Conservation (phyloP, 2,797 vertebrate genomes). For the Fratercula arctica region DNA sequence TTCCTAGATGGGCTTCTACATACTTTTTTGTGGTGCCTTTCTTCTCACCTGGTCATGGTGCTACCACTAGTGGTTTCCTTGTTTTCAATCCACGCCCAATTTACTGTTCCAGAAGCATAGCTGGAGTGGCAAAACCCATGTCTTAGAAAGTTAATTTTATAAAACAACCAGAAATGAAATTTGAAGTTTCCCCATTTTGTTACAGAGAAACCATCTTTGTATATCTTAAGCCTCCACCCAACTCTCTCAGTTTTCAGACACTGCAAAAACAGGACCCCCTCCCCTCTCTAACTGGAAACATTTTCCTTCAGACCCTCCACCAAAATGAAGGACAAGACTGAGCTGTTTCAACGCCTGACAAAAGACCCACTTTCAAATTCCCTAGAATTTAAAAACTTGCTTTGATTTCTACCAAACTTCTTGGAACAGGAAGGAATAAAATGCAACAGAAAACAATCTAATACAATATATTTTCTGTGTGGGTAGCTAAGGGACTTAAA, state of each 20-base stretch:
- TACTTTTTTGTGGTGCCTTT: not conserved
- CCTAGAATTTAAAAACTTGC: not conserved
- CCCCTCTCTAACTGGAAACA: not conserved
- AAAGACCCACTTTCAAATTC: not conserved
- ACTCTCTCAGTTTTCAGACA: not conserved
- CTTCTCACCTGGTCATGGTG: not conserved
- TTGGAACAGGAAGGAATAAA: slow-evolving; percentile 1
- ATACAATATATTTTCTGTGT: slow-evolving; percentile 22
- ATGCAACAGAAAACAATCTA: slow-evolving; percentile 17
- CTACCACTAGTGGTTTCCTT: not conserved
- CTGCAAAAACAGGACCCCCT: not conserved
- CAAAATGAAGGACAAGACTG: not conserved
- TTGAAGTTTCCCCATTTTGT: not conserved
- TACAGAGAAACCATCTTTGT: not conserved
- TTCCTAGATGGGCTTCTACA: not conserved
- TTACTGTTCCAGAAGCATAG: not conserved
- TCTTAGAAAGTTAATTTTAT: not conserved
- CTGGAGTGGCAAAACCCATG: not conserved
- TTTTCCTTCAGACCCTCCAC: not conserved
- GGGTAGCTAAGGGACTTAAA: slow-evolving; percentile 41
- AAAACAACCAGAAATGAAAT: not conserved
- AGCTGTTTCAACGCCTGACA: not conserved
- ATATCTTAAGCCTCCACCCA: not conserved
- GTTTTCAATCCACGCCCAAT: not conserved
- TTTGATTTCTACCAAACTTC: slow-evolving; percentile 24